Evolutionary conservation across 2,888 invertebrate species (phyloP), one percentile per base, ranked within the genome.

Genomic region (Heliconius charithonia): DNA sequence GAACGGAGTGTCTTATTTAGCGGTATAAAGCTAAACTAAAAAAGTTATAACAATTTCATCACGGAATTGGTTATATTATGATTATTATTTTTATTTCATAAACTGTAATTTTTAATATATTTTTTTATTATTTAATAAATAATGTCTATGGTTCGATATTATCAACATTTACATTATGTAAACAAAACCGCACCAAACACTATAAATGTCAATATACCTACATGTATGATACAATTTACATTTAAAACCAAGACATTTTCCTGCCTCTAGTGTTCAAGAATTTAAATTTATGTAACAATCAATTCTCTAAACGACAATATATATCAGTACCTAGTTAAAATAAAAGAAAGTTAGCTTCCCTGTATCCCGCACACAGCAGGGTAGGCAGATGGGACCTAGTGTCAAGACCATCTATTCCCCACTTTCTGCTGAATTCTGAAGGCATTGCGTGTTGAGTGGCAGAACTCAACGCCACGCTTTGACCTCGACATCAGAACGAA

Each of bases 241-340:
- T 25, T 69, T 41, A 67, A 67, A 37, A n/a, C 25, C 6, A 37
- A n/a, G 3, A 69, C 2, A 41, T 69, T 69, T 41, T 41, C 67
- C 67, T 67, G 37, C 13, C 1, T 37, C 67, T 32, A 12, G 37
- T 67, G 6, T 41, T 16, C 16, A 41, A 69, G n/a, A 69, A 69
- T 69, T 69, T 41, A 69, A 69, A 69, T 69, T 13, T 25, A 69
- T 69, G 25, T 69, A 6, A 25, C 16, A 4, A 69, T 37, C 41
- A 69, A 41, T 12, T 37, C 6, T 25, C 12, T 25, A 69, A 37
- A 2, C 3, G n/a, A 67, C 12, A 67, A 66, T 32, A 66, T 10
- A 22, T 37, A 32, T 32, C 22, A n/a, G 22, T 51, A 51, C 51
- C 51, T 56, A 56, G 29, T 29, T 29, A 29, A 29, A 29, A 29